These are phyloP conservation scores for Budorcas taxicolor DNA, from an alignment of 2,113 vertebrate genomes.

Conservation along the genomic window DNA sequence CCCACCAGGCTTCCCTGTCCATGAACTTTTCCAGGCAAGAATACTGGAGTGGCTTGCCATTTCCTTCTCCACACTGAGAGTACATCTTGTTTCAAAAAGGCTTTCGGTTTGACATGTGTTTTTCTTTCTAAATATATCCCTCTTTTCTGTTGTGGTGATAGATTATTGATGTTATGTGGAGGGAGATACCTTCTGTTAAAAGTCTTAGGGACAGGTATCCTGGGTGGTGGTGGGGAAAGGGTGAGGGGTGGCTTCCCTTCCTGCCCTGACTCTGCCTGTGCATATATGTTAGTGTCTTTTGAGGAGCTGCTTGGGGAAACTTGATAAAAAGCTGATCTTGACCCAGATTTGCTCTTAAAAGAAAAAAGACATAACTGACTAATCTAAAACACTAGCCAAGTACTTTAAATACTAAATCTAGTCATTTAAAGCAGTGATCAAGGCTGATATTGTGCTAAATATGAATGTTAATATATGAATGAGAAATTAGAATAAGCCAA, in stretches of 20 bases:
- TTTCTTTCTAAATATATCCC: not conserved
- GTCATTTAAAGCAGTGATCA: not conserved
- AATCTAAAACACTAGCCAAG: not conserved
- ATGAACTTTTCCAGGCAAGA: not conserved
- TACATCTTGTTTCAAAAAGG: not conserved
- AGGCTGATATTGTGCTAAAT: not conserved
- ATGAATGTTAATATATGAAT: not conserved
- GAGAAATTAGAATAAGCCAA: not conserved
- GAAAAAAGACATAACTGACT: not conserved
- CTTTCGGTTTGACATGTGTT: not conserved
- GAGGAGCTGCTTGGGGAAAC: not conserved
- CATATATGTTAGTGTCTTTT: not conserved
- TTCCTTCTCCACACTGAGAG: not conserved
- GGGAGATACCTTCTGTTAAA: not conserved
- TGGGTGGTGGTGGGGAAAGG: not conserved
- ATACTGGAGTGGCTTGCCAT: not conserved
- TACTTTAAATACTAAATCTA: not conserved
- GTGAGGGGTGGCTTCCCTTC: not conserved
- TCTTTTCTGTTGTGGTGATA: not conserved
- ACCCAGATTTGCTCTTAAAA: not conserved
- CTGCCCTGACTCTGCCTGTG: not conserved
- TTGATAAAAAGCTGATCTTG: not conserved
- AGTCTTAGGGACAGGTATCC: not conserved
- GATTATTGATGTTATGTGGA: not conserved
- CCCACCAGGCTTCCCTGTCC: not conserved